phyloP scores from a whole-genome alignment of 2,113 vertebrate genomes.

The Agapornis roseicollis region DNA sequence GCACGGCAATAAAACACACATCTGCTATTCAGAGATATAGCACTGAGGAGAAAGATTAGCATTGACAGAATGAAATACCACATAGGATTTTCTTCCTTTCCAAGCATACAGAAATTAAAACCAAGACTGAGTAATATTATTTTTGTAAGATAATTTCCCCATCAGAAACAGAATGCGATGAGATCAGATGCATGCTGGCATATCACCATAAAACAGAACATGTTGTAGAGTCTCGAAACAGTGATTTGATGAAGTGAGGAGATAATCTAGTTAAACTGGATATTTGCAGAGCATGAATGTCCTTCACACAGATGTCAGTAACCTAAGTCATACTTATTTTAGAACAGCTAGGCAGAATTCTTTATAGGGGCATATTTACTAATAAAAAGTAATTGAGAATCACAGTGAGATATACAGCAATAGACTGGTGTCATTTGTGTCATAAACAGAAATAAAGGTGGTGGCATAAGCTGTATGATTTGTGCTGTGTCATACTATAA shows the following conservation, averaged over 20 bases:
- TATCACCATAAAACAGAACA: constrained; percentile 45
- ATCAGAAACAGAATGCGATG: constrained; percentile 48
- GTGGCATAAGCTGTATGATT: neutral
- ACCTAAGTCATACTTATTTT: constrained; percentile 13
- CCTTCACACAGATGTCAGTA: constrained; percentile 28
- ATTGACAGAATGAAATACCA: constrained; percentile 29
- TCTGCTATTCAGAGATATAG: constrained; percentile 45
- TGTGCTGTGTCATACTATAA: neutral
- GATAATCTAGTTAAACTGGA: constrained; percentile 41
- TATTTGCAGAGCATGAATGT: constrained; percentile 33
- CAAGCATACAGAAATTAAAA: constrained; percentile 47
- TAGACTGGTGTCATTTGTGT: neutral
- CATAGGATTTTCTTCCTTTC: constrained; percentile 37
- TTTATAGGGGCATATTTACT: neutral
- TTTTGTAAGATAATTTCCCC: constrained; percentile 47
- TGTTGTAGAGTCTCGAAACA: constrained; percentile 27
- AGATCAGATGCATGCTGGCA: constrained; percentile 18
- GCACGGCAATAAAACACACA: constrained; percentile 40
- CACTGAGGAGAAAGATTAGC: constrained; percentile 41
- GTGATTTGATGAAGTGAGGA: constrained; percentile 36
- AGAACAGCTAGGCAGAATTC: neutral
- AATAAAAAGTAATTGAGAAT: neutral
- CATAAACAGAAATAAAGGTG: neutral
- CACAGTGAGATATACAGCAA: neutral
- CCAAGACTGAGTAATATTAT: constrained; percentile 23